Evolutionary conservation across 1,140 invertebrate genomes (phyloP).

Genomic region (Rhopalosiphum maidis): DNA sequence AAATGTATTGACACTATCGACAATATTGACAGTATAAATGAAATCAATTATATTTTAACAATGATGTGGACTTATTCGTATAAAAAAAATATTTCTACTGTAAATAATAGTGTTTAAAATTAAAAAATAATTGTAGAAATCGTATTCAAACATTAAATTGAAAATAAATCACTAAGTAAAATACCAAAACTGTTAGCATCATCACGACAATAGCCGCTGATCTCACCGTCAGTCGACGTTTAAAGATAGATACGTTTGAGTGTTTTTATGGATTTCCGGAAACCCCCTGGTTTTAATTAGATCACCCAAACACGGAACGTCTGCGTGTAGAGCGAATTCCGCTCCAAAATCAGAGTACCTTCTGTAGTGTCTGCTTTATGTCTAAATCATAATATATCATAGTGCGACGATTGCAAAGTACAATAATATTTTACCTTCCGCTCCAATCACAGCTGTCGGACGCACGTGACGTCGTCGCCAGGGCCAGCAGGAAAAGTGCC

Average conservation of each 20-base stretch:
- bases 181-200: neutral
- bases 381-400: too few species aligned
- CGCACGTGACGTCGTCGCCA: constrained; percentile 5
- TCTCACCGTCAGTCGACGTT: neutral
- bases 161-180: neutral
- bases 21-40: neutral
- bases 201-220: neutral
- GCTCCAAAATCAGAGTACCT: neutral
- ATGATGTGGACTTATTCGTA: neutral
- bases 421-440: constrained; percentile 30
- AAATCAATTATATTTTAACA: neutral
- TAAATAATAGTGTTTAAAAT: neutral
- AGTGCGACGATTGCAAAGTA: neutral
- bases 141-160: neutral
- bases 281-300: neutral
- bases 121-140: neutral
- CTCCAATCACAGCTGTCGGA: constrained; percentile 53
- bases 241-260: neutral
- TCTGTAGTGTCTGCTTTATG: too few species aligned
- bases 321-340: neutral
- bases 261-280: neutral
- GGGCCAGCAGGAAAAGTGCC: neutral
- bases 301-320: neutral
- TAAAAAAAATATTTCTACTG: neutral
- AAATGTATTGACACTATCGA: neutral